These are phyloP conservation scores for Babyrousa celebensis DNA, from an alignment of 2,797 vertebrate species.

Conservation along the genomic window DNA sequence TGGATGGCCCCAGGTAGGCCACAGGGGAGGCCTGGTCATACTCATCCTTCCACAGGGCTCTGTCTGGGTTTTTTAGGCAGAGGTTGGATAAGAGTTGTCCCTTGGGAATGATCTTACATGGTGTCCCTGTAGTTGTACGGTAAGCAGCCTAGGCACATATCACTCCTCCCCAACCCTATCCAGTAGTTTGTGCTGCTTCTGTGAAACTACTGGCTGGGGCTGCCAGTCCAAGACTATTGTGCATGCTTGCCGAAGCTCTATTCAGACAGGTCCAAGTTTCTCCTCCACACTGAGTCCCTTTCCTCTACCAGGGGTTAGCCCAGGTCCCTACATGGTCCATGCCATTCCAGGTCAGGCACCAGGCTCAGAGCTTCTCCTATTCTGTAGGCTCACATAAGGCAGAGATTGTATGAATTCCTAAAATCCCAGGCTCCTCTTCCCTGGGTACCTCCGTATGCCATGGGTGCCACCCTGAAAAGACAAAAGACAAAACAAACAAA, in stretches of 20 bases:
- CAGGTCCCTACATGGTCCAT: background rate
- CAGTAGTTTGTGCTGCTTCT: conserved; percentile 94
- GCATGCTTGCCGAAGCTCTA: conserved; percentile 92
- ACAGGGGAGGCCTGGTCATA: background rate
- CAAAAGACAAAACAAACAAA: too few species aligned
- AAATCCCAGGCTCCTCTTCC: too few species aligned
- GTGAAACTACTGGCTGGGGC: conserved; percentile 93
- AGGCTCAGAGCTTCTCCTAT: background rate
- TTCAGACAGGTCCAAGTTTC: conserved; percentile 93
- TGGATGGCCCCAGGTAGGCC: background rate
- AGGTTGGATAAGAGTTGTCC: accelerated
- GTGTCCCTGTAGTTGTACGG: conserved; percentile 90
- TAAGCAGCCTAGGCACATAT: conserved; percentile 89
- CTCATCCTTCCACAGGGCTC: background rate
- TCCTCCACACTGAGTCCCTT: conserved; percentile 91
- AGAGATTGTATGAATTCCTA: background rate
- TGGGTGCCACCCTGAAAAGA: too few species aligned
- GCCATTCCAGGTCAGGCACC: background rate
- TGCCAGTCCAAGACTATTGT: conserved; percentile 92
- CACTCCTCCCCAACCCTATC: conserved; percentile 68
- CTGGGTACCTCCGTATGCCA: too few species aligned
- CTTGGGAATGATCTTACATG: background rate
- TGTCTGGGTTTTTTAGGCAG: background rate
- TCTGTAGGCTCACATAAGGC: background rate
- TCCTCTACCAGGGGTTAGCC: accelerated